Conservation (phyloP, 35 echinoderm and acorn worm species). For the Apostichopus californicus region DNA sequence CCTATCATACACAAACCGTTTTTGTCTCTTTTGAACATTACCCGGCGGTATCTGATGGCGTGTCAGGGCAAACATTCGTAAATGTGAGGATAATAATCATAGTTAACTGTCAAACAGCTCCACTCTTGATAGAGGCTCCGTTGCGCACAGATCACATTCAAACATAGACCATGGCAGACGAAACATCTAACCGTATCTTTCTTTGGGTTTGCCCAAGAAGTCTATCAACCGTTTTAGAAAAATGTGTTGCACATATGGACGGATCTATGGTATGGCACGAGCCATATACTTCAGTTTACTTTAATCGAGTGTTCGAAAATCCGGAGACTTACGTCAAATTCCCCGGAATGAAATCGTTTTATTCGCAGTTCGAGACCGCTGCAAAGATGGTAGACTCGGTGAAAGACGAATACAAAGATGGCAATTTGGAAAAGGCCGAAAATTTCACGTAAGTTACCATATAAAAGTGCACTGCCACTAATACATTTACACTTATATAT, state of each 20-base stretch:
- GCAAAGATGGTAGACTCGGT: background rate
- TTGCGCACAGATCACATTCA: no score
- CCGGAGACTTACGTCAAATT: background rate
- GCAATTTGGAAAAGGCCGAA: background rate
- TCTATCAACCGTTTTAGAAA: background rate
- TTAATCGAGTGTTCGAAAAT: background rate
- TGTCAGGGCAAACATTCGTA: no score
- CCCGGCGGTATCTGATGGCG: no score
- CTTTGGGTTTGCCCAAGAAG: constrained; percentile 7
- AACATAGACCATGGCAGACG: background rate
- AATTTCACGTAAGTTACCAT: constrained; percentile 20
- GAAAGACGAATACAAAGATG: background rate
- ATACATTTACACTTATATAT: no score
- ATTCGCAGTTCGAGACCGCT: background rate
- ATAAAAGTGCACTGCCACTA: no score
- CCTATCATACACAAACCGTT: no score
- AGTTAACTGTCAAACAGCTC: no score
- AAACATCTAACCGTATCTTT: background rate
- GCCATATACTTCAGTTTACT: constrained; percentile 7
- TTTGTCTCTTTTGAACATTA: no score
- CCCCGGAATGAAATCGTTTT: background rate
- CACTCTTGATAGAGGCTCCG: no score
- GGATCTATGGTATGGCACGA: constrained; percentile 4
- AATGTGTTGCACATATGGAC: background rate
- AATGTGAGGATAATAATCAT: no score